A percentile compares a stretch with the other conserved stretches of the same genome.
Conservation (phyloP, 2,797 vertebrate genomes). For the Enteromius afrohamiltoni region DNA sequence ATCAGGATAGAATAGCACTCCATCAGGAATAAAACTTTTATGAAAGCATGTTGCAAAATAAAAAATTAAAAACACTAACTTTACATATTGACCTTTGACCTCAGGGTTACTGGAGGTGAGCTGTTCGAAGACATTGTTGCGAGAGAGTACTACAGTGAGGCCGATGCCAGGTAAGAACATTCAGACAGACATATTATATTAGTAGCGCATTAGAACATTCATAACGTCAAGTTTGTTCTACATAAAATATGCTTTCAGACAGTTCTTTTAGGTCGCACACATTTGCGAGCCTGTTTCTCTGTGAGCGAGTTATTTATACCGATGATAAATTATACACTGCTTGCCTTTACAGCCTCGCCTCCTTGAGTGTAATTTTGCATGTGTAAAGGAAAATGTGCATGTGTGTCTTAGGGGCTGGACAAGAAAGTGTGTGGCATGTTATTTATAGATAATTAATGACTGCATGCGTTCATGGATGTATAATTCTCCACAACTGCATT, state of each 20-base stretch:
- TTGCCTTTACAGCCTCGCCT: slow-evolving; percentile 50
- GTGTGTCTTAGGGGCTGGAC: slow-evolving; percentile 10
- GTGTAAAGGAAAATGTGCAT: slow-evolving; percentile 31
- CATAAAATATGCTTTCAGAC: slow-evolving; percentile 22
- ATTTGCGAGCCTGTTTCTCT: slow-evolving; percentile 49
- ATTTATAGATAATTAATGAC: slow-evolving; percentile 44
- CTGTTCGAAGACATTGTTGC: slow-evolving; percentile 98
- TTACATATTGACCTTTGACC: slow-evolving; percentile 34
- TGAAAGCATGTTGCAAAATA: not conserved
- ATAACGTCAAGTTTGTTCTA: slow-evolving; percentile 9
- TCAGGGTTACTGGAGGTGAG: slow-evolving; percentile 91
- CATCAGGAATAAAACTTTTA: not conserved
- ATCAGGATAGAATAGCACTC: not conserved
- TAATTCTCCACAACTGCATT: not conserved
- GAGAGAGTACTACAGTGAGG: slow-evolving; percentile 97
- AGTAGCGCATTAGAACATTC: slow-evolving; percentile 34
- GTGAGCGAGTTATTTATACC: slow-evolving; percentile 76
- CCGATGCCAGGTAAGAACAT: slow-evolving; percentile 89
- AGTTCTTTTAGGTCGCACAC: slow-evolving; percentile 7
- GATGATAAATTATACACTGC: slow-evolving; percentile 73
- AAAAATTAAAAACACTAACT: not conserved
- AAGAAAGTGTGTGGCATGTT: slow-evolving; percentile 24
- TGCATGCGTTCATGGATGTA: slow-evolving; percentile 1
- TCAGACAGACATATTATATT: slow-evolving; percentile 4
- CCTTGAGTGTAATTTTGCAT: slow-evolving; percentile 37